phyloP scores from a whole-genome alignment of 1,140 invertebrate genomes.

The Anoplophora glabripennis region DNA sequence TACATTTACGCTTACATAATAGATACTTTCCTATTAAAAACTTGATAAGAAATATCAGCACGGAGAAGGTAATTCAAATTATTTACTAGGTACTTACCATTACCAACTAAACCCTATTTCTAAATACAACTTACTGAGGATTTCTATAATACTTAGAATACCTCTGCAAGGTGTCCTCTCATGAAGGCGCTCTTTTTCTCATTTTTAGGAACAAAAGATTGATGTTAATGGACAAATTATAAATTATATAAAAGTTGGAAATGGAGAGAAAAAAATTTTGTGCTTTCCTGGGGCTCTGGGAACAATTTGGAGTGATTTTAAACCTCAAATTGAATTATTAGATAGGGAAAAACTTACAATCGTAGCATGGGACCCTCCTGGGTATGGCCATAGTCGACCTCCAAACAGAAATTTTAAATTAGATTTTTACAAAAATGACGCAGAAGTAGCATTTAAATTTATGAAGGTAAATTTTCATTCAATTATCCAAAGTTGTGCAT shows the following conservation, averaged over 20 bases:
- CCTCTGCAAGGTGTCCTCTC: too few species aligned
- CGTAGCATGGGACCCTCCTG: slow-evolving; percentile 84
- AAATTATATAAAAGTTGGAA: slow-evolving; percentile 72
- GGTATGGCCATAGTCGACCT: slow-evolving; percentile 81
- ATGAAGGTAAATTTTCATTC: slow-evolving; percentile 66
- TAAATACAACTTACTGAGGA: too few species aligned
- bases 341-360: slow-evolving; percentile 68
- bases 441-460: slow-evolving; percentile 63
- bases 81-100: too few species aligned
- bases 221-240: slow-evolving; percentile 46
- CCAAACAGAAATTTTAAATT: slow-evolving; percentile 67
- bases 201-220: slow-evolving; percentile 37
- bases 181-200: too few species aligned
- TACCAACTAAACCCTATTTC: too few species aligned
- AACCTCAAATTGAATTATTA: slow-evolving; percentile 73
- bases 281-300: slow-evolving; percentile 76
- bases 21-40: too few species aligned
- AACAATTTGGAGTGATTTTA: slow-evolving; percentile 77
- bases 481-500: background rate
- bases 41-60: too few species aligned
- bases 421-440: slow-evolving; percentile 75
- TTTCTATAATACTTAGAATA: too few species aligned
- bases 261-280: slow-evolving; percentile 65
- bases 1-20: too few species aligned
- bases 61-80: too few species aligned